Base-by-base conservation (phyloP, 2,797 vertebrate species). In the Sebastes taczanowskii region DNA sequence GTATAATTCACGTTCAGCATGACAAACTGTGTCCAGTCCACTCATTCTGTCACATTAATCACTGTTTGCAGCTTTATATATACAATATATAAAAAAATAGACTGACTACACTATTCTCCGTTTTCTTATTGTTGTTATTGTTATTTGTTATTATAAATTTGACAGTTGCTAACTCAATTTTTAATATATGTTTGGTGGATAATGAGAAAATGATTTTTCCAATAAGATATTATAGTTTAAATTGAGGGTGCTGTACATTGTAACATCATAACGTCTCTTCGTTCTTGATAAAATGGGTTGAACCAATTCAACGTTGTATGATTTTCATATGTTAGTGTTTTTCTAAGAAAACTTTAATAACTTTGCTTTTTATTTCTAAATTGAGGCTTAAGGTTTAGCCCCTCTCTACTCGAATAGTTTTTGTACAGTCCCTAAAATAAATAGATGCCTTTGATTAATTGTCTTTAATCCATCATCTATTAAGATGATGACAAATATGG, bases 171-270 rank as follows among this genome's bases (percentile, higher is more conserved):
- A 60, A 30, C 27, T 2, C 0, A 18, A 46, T 30, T 1, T 2
- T 60, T 9, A 2, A 30, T 60, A 8, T 60, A 30, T 10, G 27
- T 1, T 30, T 63, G 61, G 27, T 18, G 14, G 27, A 4, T 30
- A 25, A 25, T 42, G 8, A 2, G n/a, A 32, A 32, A 53, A 8
- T 5, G 5, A 67, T 55, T 68, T 0, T 53, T 34, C 49, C 11
- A 30, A 4, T 34, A 34, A 52, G 0, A 52, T 34, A 22, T 52
- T 30, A 9, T 27, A 6, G 25, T 29, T 29, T 23, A 68, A 32
- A 25, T 6, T 68, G 0, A 1, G 63, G 2, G 42, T 46, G 5
- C 16, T 0, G 0, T 18, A 27, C 14, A 29, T 60, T 1, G 0
- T 11, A 30, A 61, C 56, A 59, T 59, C 14, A 61, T 20, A 34